phyloP scores from a whole-genome alignment of 2,888 invertebrate genomes.

The Drosophila sordidapex region DNA sequence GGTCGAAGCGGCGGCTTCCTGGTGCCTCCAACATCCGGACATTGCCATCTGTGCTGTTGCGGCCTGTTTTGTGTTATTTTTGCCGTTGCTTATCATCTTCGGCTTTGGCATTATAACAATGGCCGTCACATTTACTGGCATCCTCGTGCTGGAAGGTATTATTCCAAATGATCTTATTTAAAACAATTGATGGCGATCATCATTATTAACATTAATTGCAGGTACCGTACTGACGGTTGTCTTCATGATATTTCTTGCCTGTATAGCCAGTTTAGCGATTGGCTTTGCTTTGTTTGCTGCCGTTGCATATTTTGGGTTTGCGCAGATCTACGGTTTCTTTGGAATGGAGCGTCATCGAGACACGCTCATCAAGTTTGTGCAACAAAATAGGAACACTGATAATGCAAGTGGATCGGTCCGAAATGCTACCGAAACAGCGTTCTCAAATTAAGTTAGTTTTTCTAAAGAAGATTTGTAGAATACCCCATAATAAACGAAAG shows the following conservation, averaged over 20 bases:
- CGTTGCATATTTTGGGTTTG: constrained; percentile 82
- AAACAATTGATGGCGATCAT: not conserved
- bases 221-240: constrained; percentile 83
- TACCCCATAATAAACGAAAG: constrained; percentile 27
- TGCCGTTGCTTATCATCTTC: constrained; percentile 81
- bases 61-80: constrained; percentile 60
- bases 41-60: constrained; percentile 67
- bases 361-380: constrained; percentile 59
- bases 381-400: constrained; percentile 16
- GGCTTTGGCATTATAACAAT: constrained; percentile 82
- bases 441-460: constrained; percentile 1
- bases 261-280: constrained; percentile 75
- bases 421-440: not conserved
- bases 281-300: constrained; percentile 71
- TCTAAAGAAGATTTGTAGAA: constrained; percentile 1
- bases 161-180: not conserved
- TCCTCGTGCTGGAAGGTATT: constrained; percentile 84
- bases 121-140: constrained; percentile 83
- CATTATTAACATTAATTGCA: constrained; percentile 32
- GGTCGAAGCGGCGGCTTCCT: constrained; percentile 57
- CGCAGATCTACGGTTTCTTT: constrained; percentile 78
- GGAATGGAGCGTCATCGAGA: constrained; percentile 63
- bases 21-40: constrained; percentile 76
- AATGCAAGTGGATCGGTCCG: constrained; percentile 30
- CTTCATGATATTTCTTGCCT: constrained; percentile 80